A percentile compares a stretch with the other conserved stretches of the same genome.
phyloP scores from a whole-genome alignment of 2,797 vertebrate species.

The Spinus pinus region DNA sequence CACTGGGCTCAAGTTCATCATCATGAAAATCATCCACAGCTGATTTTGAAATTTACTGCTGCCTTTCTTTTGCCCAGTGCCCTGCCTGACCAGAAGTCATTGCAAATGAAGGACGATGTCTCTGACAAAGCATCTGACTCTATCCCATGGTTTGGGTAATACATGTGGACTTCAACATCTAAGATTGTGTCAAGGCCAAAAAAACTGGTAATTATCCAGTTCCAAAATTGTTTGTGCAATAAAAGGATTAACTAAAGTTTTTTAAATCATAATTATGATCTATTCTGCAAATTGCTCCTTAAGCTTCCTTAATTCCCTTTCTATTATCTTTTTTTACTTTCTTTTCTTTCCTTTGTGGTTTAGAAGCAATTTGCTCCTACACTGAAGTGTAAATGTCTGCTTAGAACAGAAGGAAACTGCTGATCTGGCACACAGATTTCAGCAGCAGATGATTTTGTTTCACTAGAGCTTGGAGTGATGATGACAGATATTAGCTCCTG shows the following conservation, averaged over 20 bases:
- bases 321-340: neutral
- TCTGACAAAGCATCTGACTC: neutral
- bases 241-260: conserved; percentile 5
- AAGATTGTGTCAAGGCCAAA: neutral
- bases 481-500: neutral
- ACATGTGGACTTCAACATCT: neutral
- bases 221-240: conserved; percentile 19
- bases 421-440: neutral
- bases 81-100: neutral
- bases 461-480: neutral
- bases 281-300: neutral
- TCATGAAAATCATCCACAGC: neutral
- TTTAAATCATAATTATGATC: neutral
- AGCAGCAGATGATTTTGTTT: neutral
- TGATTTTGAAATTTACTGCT: neutral
- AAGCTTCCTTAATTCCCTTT: neutral
- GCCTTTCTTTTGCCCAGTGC: neutral
- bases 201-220: neutral
- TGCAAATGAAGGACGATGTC: fast-evolving
- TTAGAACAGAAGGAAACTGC: neutral
- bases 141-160: neutral
- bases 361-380: conserved; percentile 7
- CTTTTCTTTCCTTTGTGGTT: neutral
- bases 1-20: neutral
- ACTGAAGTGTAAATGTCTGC: neutral